Conservation (phyloP, 2,888 invertebrate genomes). For the Clusia tigrina region DNA sequence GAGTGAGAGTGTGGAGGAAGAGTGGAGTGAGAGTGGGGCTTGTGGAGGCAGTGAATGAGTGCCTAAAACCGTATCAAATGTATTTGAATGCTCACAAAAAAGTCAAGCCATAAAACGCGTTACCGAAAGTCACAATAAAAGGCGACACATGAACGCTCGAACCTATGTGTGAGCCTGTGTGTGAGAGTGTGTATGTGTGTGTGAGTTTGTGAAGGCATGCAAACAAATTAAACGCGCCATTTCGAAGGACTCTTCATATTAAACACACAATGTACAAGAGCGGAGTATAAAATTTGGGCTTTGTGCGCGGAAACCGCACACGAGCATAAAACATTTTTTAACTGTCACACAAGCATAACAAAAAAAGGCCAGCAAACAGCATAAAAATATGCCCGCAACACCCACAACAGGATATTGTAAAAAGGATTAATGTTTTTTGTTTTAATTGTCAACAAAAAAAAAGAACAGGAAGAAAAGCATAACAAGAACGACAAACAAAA, state of each 20-base stretch:
- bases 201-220: slow-evolving; percentile 7
- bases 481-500: slow-evolving; percentile 30
- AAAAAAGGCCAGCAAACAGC: neutral
- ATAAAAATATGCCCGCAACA: neutral
- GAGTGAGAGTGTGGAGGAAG: neutral
- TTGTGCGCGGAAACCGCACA: slow-evolving; percentile 50
- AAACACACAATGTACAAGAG: neutral
- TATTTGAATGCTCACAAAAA: neutral
- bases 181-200: slow-evolving; percentile 16
- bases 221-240: slow-evolving; percentile 1
- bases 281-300: neutral
- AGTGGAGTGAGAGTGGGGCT: neutral
- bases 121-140: neutral
- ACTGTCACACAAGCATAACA: neutral
- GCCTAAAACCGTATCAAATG: neutral
- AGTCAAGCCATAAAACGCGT: neutral
- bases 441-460: slow-evolving; percentile 3
- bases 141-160: neutral
- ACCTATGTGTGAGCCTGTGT: slow-evolving; percentile 12
- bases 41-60: too few relatives aligned
- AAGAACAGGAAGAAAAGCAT: slow-evolving; percentile 17
- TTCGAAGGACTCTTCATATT: slow-evolving; percentile 3
- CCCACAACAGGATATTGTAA: slow-evolving; percentile 9
- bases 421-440: slow-evolving; percentile 9
- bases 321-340: slow-evolving; percentile 55